These are phyloP conservation scores for Malacoraja senta DNA, from an alignment of 2,797 vertebrate species.

Conservation along the genomic window DNA sequence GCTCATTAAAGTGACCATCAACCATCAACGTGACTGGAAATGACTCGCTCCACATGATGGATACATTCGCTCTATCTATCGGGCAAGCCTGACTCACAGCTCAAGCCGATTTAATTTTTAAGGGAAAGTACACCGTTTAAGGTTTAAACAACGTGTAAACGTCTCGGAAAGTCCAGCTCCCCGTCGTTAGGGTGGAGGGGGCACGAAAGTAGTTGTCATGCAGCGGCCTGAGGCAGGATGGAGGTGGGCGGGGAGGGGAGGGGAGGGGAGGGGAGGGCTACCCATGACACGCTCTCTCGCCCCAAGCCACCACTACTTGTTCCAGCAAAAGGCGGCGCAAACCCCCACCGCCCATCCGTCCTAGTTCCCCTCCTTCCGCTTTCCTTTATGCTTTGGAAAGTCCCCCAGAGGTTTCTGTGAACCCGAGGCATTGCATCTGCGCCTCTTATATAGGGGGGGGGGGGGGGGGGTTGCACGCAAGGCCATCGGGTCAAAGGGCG, in stretches of 20 bases:
- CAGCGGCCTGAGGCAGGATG: no score
- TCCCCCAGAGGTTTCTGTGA: constrained; percentile 11
- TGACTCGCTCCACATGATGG: not conserved
- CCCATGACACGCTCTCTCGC: not conserved
- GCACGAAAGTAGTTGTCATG: no score
- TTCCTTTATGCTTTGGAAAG: not conserved
- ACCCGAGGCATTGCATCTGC: not conserved
- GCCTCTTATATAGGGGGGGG: no score
- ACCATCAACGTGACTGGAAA: no score
- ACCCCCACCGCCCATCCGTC: not conserved
- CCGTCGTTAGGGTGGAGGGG: no score
- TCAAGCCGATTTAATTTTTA: not conserved
- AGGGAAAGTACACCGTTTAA: constrained; percentile 20
- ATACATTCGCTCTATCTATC: not conserved
- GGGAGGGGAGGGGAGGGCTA: no score
- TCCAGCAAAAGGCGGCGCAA: not conserved
- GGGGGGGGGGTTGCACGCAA: no score
- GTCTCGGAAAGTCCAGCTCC: constrained; percentile 8
- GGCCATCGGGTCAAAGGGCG: no score
- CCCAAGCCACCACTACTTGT: not conserved
- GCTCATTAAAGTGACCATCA: not conserved
- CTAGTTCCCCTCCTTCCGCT: not conserved
- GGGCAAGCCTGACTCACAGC: not conserved
- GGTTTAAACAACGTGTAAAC: not conserved
- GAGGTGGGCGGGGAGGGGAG: not conserved